Percentiles rank a stretch among this genome's conserved stretches.
Evolutionary conservation across 2,797 vertebrate genomes (phyloP).

Genomic region (Lepilemur ruficaudatus): DNA sequence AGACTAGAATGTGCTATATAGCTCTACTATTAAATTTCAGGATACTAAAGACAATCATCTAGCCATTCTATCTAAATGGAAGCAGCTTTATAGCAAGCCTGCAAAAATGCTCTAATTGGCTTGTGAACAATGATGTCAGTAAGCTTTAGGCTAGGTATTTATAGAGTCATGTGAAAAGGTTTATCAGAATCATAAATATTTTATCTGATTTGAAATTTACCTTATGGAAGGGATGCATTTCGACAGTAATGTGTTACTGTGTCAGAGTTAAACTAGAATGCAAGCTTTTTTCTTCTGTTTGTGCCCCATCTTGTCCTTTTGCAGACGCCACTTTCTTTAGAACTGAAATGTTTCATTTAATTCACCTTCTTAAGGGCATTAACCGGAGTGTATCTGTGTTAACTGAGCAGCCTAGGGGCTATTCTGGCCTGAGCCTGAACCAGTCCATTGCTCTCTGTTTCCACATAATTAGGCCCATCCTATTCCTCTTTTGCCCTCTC

Average conservation of each 20-base stretch:
- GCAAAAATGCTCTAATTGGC: not conserved
- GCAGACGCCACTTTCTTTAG: not conserved
- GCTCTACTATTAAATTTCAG: not conserved
- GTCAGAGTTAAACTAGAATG: not conserved
- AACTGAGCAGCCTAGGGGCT: not conserved
- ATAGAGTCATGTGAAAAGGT: not conserved
- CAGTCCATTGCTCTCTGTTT: not conserved
- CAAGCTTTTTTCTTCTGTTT: not conserved
- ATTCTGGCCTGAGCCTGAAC: not conserved
- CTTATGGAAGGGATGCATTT: not conserved
- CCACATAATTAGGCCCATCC: not conserved
- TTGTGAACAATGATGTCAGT: not conserved
- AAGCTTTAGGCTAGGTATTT: not conserved
- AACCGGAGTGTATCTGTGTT: not conserved
- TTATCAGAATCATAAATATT: conserved; percentile 22
- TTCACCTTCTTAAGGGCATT: not conserved
- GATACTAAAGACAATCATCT: not conserved
- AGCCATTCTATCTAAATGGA: not conserved
- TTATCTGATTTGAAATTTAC: conserved; percentile 12
- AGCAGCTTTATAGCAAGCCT: not conserved
- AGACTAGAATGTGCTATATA: not conserved
- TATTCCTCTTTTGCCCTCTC: not conserved
- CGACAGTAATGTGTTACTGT: not conserved
- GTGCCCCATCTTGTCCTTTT: not conserved
- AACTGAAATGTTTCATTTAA: not conserved